Percentiles rank a stretch among this genome's conserved stretches.
Conservation (phyloP, 2,113 vertebrate species). For the Perognathus longimembris region DNA sequence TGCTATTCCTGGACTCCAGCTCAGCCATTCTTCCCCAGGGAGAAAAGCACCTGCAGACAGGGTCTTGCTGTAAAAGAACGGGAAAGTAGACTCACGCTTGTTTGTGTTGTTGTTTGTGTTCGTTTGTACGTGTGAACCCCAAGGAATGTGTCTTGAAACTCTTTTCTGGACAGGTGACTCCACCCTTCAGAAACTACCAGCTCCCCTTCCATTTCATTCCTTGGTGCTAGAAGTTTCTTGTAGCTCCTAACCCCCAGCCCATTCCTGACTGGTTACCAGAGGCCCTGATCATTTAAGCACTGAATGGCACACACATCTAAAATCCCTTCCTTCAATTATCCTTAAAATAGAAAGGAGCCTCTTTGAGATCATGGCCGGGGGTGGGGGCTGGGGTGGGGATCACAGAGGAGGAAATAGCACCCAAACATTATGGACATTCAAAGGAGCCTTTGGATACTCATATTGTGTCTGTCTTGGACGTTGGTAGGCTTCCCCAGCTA, state of each 20-base stretch:
- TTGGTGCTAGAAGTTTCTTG: slow-evolving; percentile 65
- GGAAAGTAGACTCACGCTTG: background rate
- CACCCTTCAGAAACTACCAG: slow-evolving; percentile 30
- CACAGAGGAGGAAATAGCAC: slow-evolving; percentile 43
- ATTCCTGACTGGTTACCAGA: background rate
- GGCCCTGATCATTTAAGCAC: slow-evolving; percentile 67
- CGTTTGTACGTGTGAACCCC: slow-evolving; percentile 4
- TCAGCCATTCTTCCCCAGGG: slow-evolving; percentile 57
- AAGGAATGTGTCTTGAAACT: slow-evolving; percentile 64
- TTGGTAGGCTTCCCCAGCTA: slow-evolving; percentile 69
- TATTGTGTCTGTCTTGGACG: slow-evolving; percentile 52
- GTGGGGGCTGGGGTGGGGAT: slow-evolving; percentile 76
- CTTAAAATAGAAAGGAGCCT: slow-evolving; percentile 78
- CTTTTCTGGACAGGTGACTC: slow-evolving; percentile 79
- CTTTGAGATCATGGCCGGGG: slow-evolving; percentile 74
- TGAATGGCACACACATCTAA: slow-evolving; percentile 77
- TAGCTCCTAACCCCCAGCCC: background rate
- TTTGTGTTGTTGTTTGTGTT: slow-evolving; percentile 19
- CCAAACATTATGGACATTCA: slow-evolving; percentile 31
- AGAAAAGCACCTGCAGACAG: slow-evolving; percentile 16
- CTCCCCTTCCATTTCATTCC: background rate
- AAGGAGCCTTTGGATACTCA: slow-evolving; percentile 72
- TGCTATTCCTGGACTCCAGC: slow-evolving; percentile 61
- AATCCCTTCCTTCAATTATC: slow-evolving; percentile 76
- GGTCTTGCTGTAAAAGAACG: slow-evolving; percentile 66